A percentile compares a stretch with the other conserved stretches of the same genome.
phyloP scores from a whole-genome alignment of 2,888 invertebrate genomes.

The Clostera curtula region DNA sequence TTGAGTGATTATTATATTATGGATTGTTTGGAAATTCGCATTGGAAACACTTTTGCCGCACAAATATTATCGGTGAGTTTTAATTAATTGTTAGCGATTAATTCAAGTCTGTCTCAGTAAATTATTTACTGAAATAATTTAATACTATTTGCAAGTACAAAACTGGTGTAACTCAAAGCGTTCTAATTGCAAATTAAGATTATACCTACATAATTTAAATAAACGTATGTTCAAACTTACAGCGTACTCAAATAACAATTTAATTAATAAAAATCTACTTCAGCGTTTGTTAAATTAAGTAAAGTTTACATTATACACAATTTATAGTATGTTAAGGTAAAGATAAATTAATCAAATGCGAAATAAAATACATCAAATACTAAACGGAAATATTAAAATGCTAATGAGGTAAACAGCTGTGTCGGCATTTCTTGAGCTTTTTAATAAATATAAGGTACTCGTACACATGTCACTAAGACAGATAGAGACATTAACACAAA shows the following conservation, averaged over 20 bases:
- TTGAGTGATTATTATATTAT: constrained; percentile 21
- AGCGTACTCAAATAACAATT: no score
- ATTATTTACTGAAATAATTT: constrained; percentile 5
- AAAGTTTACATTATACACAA: no score
- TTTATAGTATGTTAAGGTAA: no score
- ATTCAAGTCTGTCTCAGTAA: constrained; percentile 1
- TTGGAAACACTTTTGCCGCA: constrained; percentile 16
- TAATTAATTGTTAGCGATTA: constrained; percentile 3
- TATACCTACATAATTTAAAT: no score
- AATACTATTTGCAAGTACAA: background rate
- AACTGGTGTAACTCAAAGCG: no score
- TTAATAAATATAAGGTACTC: constrained; percentile 28
- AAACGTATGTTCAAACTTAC: no score
- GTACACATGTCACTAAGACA: constrained; percentile 50
- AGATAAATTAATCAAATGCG: no score
- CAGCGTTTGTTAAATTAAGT: no score
- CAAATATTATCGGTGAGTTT: constrained; percentile 23
- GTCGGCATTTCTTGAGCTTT: constrained; percentile 27
- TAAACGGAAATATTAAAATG: constrained; percentile 46
- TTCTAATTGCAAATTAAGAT: no score
- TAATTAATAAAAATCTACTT: no score
- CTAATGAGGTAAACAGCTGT: constrained; percentile 48
- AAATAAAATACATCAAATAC: constrained; percentile 23
- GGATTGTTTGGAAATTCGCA: constrained; percentile 19
- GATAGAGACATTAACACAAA: constrained; percentile 65